These are phyloP conservation scores for Laothoe populi DNA, from an alignment of 2,888 invertebrate genomes.

Conservation along the genomic window DNA sequence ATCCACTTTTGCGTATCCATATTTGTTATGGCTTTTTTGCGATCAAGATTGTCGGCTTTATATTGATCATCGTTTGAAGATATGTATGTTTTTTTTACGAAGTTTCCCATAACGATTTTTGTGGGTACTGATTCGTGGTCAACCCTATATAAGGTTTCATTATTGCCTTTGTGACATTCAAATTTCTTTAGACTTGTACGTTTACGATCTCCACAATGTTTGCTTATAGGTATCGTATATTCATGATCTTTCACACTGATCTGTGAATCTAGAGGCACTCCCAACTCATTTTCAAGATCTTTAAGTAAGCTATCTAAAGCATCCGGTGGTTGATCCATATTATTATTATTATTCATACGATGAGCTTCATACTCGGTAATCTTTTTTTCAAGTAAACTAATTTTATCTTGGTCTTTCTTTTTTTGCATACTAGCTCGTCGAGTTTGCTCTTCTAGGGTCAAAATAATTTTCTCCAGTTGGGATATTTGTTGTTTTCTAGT, in stretches of 20 bases:
- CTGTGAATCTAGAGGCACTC: conserved; percentile 48
- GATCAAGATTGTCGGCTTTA: conserved; percentile 53
- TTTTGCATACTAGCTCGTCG: conserved; percentile 54
- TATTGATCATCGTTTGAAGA: conserved; percentile 48
- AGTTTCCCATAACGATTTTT: conserved; percentile 57
- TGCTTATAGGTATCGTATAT: conserved; percentile 40
- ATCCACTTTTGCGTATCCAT: conserved; percentile 55
- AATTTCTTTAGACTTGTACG: conserved; percentile 39
- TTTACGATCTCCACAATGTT: conserved; percentile 40
- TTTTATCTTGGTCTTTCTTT: conserved; percentile 62
- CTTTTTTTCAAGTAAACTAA: conserved; percentile 57
- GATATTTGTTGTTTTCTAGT: conserved; percentile 60
- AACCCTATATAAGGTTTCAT: conserved; percentile 35
- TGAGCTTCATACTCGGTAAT: conserved; percentile 55
- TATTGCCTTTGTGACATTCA: conserved; percentile 42
- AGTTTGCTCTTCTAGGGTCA: conserved; percentile 68
- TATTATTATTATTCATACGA: conserved; percentile 47
- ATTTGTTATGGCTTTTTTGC: conserved; percentile 57
- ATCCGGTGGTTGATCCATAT: conserved; percentile 52
- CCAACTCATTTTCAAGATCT: conserved; percentile 73
- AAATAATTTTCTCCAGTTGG: conserved; percentile 71
- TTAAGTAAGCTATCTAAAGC: conserved; percentile 70
- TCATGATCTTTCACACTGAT: conserved; percentile 37
- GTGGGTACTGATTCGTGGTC: conserved; percentile 51
- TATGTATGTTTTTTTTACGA: conserved; percentile 52